Evolutionary conservation across 2,113 vertebrate genomes (phyloP).

Genomic region (Cottus gobio): DNA sequence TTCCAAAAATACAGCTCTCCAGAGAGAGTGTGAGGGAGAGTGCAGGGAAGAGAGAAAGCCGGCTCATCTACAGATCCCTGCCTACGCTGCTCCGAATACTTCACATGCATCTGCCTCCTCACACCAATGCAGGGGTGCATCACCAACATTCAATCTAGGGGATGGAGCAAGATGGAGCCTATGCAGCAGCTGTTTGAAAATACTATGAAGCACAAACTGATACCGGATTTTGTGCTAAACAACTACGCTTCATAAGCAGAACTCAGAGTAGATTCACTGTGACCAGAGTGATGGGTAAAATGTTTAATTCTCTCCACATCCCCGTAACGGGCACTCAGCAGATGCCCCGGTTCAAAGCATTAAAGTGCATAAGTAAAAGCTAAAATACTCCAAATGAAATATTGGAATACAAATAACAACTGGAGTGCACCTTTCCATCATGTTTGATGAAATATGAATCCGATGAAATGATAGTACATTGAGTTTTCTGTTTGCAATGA

Average conservation of each 20-base stretch:
- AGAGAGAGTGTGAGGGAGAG: slow-evolving; percentile 42
- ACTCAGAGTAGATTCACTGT: background rate
- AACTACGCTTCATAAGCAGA: background rate
- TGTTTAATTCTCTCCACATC: background rate
- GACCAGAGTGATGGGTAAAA: background rate
- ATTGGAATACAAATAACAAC: background rate
- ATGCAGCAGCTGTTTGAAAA: slow-evolving; percentile 19
- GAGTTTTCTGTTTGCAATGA: background rate
- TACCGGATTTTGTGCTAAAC: background rate
- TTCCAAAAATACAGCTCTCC: slow-evolving; percentile 76
- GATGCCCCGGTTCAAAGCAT: background rate
- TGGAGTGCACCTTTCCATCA: background rate
- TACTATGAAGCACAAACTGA: background rate
- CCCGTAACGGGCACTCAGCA: background rate
- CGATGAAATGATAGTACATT: background rate
- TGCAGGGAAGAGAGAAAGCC: background rate
- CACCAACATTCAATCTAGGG: background rate
- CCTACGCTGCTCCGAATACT: slow-evolving; percentile 57
- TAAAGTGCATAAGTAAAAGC: background rate
- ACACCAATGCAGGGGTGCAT: slow-evolving; percentile 32
- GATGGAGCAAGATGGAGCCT: slow-evolving; percentile 4
- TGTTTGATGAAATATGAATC: background rate
- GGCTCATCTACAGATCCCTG: slow-evolving; percentile 57
- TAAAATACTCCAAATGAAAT: slow-evolving; percentile 1
- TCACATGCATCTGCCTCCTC: slow-evolving; percentile 52